Percentiles rank a stretch among this genome's conserved stretches.
Evolutionary conservation across 2,113 vertebrate genomes (phyloP).

Genomic region (Phyllopteryx taeniolatus): DNA sequence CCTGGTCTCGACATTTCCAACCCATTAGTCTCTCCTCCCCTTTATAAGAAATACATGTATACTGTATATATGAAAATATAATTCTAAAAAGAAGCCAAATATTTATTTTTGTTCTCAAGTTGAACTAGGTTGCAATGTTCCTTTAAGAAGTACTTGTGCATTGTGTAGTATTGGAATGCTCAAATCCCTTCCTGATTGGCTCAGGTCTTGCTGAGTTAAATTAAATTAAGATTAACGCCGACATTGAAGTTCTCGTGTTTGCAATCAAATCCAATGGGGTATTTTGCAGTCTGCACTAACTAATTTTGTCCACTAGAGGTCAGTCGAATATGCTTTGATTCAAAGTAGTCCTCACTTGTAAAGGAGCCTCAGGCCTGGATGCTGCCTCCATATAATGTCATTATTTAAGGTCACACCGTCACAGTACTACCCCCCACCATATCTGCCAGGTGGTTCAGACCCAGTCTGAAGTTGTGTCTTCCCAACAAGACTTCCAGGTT

Average conservation of each 20-base stretch:
- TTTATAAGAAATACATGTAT: no score
- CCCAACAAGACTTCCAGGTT: constrained; percentile 79
- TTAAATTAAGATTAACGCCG: no score
- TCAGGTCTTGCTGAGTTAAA: no score
- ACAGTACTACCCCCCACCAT: constrained; percentile 70
- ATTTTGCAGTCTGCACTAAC: not conserved
- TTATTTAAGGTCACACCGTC: not conserved
- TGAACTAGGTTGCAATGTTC: not conserved
- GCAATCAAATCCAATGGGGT: not conserved
- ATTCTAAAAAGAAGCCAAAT: no score
- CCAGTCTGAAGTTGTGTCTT: constrained; percentile 75
- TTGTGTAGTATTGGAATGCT: no score
- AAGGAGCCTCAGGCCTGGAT: not conserved
- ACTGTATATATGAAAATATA: no score
- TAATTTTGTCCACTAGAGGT: constrained; percentile 27
- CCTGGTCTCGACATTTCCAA: no score
- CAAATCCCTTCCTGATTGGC: no score
- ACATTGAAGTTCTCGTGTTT: no score
- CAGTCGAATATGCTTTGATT: constrained; percentile 14
- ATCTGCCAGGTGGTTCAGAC: constrained; percentile 82
- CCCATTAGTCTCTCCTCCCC: no score
- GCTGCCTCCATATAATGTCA: not conserved
- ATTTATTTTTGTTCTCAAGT: no score
- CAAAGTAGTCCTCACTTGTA: not conserved
- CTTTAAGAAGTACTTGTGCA: not conserved